Base-by-base conservation (phyloP, 2,888 invertebrate species). In the Apamea crenata region DNA sequence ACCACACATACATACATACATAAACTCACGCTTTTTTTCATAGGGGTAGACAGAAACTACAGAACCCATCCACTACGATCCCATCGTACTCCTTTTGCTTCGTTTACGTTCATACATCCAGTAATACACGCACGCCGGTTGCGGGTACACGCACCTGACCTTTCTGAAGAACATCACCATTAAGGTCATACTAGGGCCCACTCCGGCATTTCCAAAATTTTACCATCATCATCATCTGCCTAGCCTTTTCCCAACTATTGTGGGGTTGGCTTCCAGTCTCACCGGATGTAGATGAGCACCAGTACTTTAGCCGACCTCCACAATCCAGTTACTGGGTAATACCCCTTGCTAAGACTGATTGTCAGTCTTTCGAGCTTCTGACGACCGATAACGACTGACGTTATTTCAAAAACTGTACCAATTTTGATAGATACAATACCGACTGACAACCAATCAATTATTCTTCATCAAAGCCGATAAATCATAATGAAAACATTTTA, bases 401-500 rank as follows among this genome's bases (percentile, higher is more conserved):
- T 50, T 18, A 50, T 68, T 14, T 47, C 1, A 14, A n/a, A 40
- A 25, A 21, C 25, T 14, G 14, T 7, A 36, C 16, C 14, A 65
- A 40, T 16, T 50, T 16, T 40, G 71, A 50, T 67, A 59, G 50
- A 66, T 18, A n/a, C 10, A 59, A 40, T 53, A 66, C n/a, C 10
- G 73, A 32, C 61, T 36, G 14, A 36, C 12, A 32, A 59, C 14
- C 10, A 44, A 21, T 69, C 66, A 67, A 83, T 83, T 78, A 72
- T 75, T 86, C 36, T 65, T 74, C 72, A 86, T 85, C 44, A 84
- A 44, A 40, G 50, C 29, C 44, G 67, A 79, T 81, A 73, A 75
- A 84, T 74, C 74, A 71, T 87, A 85, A 90, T 81, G 76, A 84
- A 85, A 82, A 81, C 82, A 88, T 88, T 88, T 81, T 78, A 89